These are phyloP conservation scores for Torymus tubicola DNA, from an alignment of 2,888 invertebrate genomes.

Conservation along the genomic window DNA sequence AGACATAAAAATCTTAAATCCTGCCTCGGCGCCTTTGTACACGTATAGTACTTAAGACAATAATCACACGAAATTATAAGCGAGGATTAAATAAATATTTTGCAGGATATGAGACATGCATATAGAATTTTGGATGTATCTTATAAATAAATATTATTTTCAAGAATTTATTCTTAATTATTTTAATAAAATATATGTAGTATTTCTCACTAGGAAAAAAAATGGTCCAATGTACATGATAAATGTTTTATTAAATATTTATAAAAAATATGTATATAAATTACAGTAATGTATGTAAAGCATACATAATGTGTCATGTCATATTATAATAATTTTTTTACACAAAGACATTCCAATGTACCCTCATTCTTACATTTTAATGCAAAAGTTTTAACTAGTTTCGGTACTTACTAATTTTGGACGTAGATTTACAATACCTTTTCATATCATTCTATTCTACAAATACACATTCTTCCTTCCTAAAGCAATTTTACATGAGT, in stretches of 20 bases:
- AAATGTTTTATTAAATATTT: conserved; percentile 74
- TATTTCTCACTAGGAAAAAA: background rate
- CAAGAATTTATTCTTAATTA: conserved; percentile 37
- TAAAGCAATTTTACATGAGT: conserved; percentile 13
- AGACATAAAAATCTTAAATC: conserved; percentile 34
- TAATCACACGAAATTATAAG: conserved; percentile 58
- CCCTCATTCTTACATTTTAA: conserved; percentile 4
- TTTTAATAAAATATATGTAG: background rate
- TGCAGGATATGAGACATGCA: conserved; percentile 53
- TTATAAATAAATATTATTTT: conserved; percentile 59
- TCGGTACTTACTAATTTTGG: conserved; percentile 36
- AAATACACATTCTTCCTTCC: conserved; percentile 29
- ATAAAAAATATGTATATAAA: conserved; percentile 76
- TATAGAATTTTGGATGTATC: conserved; percentile 58
- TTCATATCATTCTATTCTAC: conserved; percentile 11
- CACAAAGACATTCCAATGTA: conserved; percentile 4
- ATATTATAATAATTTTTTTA: conserved; percentile 19
- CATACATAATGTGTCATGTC: conserved; percentile 66
- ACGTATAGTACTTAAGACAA: conserved; percentile 56
- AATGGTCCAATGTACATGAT: conserved; percentile 11
- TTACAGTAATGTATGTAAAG: conserved; percentile 73
- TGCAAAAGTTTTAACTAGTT: conserved; percentile 7
- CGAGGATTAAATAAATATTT: conserved; percentile 58
- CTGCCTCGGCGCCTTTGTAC: conserved; percentile 45
- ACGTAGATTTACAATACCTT: conserved; percentile 21